Percentiles rank a stretch among this genome's conserved stretches.
These are phyloP conservation scores for Temnothorax nylanderi DNA, from an alignment of 1,140 invertebrate genomes.

Conservation along the genomic window DNA sequence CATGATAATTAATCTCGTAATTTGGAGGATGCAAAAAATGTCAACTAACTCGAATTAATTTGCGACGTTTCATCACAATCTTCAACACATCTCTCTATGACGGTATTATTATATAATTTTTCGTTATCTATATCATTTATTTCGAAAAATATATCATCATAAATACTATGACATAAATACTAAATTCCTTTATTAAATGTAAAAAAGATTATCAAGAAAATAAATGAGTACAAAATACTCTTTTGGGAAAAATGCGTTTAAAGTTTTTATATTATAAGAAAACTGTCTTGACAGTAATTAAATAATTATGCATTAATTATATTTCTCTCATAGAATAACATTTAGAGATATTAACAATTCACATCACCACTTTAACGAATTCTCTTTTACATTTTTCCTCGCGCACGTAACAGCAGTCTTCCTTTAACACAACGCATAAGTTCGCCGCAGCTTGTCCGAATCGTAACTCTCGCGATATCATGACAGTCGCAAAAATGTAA, in stretches of 20 bases:
- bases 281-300: neutral
- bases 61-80: neutral
- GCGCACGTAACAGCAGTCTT: neutral
- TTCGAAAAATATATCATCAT: neutral
- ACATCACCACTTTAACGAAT: neutral
- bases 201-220: neutral
- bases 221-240: neutral
- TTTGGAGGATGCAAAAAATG: neutral
- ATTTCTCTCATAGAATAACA: neutral
- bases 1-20: conserved; percentile 27
- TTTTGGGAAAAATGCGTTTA: neutral
- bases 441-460: neutral
- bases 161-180: neutral
- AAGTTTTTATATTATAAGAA: neutral
- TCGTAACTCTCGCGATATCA: conserved; percentile 3
- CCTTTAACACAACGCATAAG: neutral
- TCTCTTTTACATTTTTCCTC: neutral
- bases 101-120: neutral
- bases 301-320: neutral
- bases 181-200: neutral
- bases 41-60: neutral
- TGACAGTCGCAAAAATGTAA: neutral
- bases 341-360: neutral
- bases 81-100: neutral
- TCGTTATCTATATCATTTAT: neutral